These are phyloP conservation scores for Drosophila multiciliata DNA, from an alignment of 2,888 invertebrate species.

Conservation along the genomic window DNA sequence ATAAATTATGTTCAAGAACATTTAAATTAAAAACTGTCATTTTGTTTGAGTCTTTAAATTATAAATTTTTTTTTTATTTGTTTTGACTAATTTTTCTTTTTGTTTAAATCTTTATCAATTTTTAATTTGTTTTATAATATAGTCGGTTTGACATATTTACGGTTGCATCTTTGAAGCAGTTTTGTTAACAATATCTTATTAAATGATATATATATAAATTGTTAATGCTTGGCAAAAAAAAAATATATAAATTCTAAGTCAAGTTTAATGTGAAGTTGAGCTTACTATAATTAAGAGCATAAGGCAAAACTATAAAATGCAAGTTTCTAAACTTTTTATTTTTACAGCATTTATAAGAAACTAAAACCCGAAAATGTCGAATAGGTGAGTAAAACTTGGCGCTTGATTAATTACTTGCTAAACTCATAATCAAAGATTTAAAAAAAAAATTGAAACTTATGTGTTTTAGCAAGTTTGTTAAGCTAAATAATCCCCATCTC, in stretches of 20 bases:
- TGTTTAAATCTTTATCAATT: no score
- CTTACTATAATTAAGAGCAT: not conserved
- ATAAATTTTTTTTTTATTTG: no score
- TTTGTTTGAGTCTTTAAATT: no score
- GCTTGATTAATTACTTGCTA: not conserved
- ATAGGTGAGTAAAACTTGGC: not conserved
- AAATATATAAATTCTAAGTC: not conserved
- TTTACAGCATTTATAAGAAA: not conserved
- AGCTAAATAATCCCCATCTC: slow-evolving; percentile 64
- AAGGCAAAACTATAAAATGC: not conserved
- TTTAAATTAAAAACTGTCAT: no score
- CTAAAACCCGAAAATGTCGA: not conserved
- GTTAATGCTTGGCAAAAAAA: not conserved
- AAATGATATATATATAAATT: not conserved
- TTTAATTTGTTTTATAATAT: no score
- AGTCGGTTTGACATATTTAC: no score
- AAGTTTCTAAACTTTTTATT: not conserved
- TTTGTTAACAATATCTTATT: not conserved
- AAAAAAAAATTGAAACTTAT: not conserved
- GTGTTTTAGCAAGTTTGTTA: slow-evolving; percentile 4
- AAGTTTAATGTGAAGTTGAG: not conserved
- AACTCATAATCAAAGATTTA: no score
- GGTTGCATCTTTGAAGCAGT: not conserved
- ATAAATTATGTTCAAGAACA: not conserved
- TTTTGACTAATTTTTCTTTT: no score